A percentile compares a stretch with the other conserved stretches of the same genome.
Evolutionary conservation across 2,113 vertebrate species (phyloP).

Genomic region (Actenoides lindsayi): DNA sequence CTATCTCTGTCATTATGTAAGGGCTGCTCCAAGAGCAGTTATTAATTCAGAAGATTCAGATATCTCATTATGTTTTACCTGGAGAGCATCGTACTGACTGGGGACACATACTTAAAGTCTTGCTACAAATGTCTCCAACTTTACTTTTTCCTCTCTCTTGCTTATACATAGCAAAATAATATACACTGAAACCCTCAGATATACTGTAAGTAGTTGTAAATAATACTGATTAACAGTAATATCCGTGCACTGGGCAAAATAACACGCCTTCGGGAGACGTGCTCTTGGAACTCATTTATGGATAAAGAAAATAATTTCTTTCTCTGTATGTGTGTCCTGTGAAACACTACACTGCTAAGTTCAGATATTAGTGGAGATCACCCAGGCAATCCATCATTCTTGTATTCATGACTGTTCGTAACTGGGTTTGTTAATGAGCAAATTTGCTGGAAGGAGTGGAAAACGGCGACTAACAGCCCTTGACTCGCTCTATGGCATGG

Average conservation of each 20-base stretch:
- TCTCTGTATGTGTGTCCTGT: neutral
- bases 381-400: no score
- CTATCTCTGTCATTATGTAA: neutral
- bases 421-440: neutral
- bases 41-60: conserved; percentile 51
- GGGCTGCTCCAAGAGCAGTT: conserved; percentile 8
- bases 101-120: neutral
- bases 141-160: neutral
- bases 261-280: no score
- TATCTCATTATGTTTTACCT: conserved; percentile 1
- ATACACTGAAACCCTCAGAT: neutral
- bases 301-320: neutral
- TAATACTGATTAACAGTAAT: neutral
- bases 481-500: neutral
- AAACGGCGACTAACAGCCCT: neutral
- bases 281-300: neutral
- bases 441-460: neutral
- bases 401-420: neutral
- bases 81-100: neutral
- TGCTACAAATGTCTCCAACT: neutral
- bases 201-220: neutral
- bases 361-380: neutral
- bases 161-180: rapidly evolving
- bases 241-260: neutral
- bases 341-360: neutral